phyloP scores from a whole-genome alignment of 2,888 invertebrate species.

The Listrodromus nycthemerus region DNA sequence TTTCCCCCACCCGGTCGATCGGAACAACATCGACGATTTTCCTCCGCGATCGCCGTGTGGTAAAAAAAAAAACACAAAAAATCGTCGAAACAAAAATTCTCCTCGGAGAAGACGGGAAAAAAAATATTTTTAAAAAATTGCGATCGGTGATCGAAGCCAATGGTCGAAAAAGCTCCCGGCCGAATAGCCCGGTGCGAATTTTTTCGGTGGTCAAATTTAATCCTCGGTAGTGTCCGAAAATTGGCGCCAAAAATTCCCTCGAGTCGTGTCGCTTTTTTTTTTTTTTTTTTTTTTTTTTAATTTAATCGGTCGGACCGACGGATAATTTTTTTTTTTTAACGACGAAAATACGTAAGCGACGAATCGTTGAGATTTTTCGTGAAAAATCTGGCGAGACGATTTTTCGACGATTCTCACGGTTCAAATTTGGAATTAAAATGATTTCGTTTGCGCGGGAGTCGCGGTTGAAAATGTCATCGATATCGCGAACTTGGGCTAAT shows the following conservation, averaged over 20 bases:
- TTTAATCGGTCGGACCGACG: too few relatives aligned
- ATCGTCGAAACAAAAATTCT: too few relatives aligned
- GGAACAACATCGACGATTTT: background rate
- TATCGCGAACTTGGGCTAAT: constrained; percentile 3
- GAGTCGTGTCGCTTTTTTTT: too few relatives aligned
- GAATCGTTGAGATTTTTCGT: background rate
- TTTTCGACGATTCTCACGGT: background rate
- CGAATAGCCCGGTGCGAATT: background rate
- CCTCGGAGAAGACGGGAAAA: too few relatives aligned
- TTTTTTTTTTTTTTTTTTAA: too few relatives aligned
- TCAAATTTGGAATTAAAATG: background rate
- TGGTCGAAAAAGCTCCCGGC: too few relatives aligned
- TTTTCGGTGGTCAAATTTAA: background rate
- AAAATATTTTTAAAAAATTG: too few relatives aligned
- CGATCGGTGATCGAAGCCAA: too few relatives aligned
- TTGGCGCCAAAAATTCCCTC: too few relatives aligned
- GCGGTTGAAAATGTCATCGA: background rate
- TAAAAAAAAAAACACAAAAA: too few relatives aligned
- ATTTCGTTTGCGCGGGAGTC: background rate
- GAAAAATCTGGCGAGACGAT: background rate
- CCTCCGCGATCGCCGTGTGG: background rate
- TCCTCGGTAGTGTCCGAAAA: background rate
- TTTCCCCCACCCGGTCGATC: background rate
- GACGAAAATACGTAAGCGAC: background rate
- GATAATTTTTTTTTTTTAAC: background rate